Evolutionary conservation across 2,888 invertebrate genomes (phyloP), one percentile per base, ranked within the genome.

Genomic region (Parnassius glacialis): DNA sequence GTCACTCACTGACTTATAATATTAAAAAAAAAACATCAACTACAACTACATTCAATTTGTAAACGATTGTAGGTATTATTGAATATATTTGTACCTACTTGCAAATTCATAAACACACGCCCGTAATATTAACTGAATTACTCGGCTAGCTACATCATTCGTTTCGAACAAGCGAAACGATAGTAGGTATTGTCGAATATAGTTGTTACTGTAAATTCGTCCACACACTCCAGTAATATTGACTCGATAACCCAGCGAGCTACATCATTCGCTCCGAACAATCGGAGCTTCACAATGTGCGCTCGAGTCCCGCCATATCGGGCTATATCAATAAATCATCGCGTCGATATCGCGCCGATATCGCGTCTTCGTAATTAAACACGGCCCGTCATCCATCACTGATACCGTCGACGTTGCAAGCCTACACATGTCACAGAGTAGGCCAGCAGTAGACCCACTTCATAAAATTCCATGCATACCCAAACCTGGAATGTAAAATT

Each of bases 261-360:
- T 9, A 48, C 16, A 12, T n/a, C 42, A 11, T 45, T 20, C 45
- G 25, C n/a, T 2, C 9, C 13, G 13, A 52, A 52, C 42, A 42
- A 52, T 25, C 25, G 57, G 41, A 57, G 5, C 57, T 41, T 48
- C 13, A 7, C 13, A 34, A 12, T 34, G 3, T 13, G 41, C 50
- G 7, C 9, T 13, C 48, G 48, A 13, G 25, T 16, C 25, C 44
- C 45, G n/a, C 3, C 55, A 34, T 62, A 48, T 53, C 53, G 34
- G 10, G 34, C 44, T 9, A 51, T 20, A 16, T 20, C 86, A 84
- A 89, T 90, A 90, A 88, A 90, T 90, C 88, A 88, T 87, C 74
- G 72, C 70, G 12, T n/a, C 42, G 57, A 62, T 62, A 61, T 42
- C 61, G 45, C 16, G 11, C 70, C 73, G 85, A 87, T 88, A 86